phyloP scores from a whole-genome alignment of 2,797 vertebrate genomes.

The Poeciliopsis presidionis region DNA sequence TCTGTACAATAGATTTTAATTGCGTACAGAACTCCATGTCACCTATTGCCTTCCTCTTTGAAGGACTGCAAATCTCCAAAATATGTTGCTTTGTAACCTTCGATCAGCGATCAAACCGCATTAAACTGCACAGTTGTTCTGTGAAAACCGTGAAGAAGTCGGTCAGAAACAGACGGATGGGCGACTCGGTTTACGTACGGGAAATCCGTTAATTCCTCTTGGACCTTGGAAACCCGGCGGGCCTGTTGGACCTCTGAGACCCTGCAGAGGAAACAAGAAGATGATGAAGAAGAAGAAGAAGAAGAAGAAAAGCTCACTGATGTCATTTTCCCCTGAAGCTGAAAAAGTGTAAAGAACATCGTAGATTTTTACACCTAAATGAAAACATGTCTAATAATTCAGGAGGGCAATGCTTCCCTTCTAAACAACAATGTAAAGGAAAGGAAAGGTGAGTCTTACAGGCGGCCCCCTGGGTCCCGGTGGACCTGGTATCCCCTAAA shows the following conservation, averaged over 20 bases:
- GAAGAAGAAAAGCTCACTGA: neutral
- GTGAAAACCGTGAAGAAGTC: neutral
- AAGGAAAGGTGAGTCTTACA: conserved; percentile 77
- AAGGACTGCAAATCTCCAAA: too few relatives aligned
- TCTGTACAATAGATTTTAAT: neutral
- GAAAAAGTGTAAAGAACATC: neutral
- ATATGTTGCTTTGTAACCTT: neutral
- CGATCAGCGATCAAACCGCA: neutral
- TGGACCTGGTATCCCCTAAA: conserved; percentile 68
- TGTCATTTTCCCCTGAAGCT: neutral
- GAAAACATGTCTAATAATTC: neutral
- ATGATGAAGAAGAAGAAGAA: too few relatives aligned
- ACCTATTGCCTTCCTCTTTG: neutral
- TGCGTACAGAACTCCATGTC: neutral
- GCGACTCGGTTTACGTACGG: conserved; percentile 61
- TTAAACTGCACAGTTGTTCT: neutral
- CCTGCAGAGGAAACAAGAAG: conserved; percentile 59
- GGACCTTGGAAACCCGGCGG: conserved; percentile 62
- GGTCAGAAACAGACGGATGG: neutral
- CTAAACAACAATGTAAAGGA: neutral
- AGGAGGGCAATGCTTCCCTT: neutral
- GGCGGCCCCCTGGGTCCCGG: conserved; percentile 80
- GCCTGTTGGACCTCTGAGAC: conserved; percentile 67
- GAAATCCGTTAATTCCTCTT: conserved; percentile 70
- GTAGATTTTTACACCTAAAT: neutral